Conservation (phyloP, 2,113 vertebrate species). For the Columba janthina region DNA sequence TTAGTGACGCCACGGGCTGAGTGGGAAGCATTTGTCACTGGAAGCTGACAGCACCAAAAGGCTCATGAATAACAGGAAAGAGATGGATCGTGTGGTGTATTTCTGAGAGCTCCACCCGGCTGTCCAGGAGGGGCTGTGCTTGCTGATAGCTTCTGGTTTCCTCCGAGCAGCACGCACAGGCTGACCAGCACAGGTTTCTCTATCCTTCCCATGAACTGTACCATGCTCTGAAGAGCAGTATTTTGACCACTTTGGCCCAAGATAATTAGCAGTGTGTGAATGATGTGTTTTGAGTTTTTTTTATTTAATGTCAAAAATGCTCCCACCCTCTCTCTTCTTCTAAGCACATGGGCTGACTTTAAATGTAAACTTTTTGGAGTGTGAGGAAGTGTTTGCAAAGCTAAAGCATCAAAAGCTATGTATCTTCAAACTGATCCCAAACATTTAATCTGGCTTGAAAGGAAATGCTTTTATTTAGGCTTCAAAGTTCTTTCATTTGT, state of each 20-base stretch:
- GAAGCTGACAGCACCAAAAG: constrained; percentile 1
- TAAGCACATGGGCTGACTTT: background rate
- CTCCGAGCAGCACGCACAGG: background rate
- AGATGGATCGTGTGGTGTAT: background rate
- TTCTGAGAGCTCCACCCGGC: constrained; percentile 22
- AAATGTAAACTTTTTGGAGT: background rate
- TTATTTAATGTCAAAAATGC: background rate
- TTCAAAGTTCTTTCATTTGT: constrained; percentile 53
- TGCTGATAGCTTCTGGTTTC: constrained; percentile 35
- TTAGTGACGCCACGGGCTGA: background rate
- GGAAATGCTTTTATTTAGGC: constrained; percentile 56
- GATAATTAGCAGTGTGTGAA: background rate
- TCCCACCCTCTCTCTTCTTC: background rate
- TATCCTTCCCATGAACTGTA: background rate
- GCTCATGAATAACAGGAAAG: constrained; percentile 68
- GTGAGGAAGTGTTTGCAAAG: constrained; percentile 37
- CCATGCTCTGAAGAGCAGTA: background rate
- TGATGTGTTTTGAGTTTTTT: background rate
- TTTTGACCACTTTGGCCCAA: background rate
- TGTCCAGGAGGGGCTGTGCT: constrained; percentile 12
- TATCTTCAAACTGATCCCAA: constrained; percentile 23
- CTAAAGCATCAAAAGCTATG: constrained; percentile 52
- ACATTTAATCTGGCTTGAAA: constrained; percentile 6
- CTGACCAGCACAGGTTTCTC: background rate
- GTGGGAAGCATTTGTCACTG: constrained; percentile 42